These are phyloP conservation scores for Actinostola sp. DNA, from an alignment of 92 coral and sea anemone species.

Conservation along the genomic window DNA sequence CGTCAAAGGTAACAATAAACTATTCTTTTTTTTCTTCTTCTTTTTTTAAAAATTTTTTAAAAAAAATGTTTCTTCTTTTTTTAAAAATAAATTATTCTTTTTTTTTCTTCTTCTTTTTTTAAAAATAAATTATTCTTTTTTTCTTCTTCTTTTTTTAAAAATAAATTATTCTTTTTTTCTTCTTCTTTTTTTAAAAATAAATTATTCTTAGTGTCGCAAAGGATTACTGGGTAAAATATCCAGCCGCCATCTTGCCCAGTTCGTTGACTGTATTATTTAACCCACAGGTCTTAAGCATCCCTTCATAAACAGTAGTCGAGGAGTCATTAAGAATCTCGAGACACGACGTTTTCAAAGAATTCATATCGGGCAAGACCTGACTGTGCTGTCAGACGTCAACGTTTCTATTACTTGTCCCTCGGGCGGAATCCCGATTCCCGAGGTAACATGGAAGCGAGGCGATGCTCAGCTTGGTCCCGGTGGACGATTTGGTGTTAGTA, in stretches of 20 bases:
- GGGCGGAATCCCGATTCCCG: constrained; percentile 84
- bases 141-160: too few relatives aligned
- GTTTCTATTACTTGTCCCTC: constrained; percentile 80
- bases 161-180: too few relatives aligned
- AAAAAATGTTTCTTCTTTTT: not conserved
- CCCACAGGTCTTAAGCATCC: constrained; percentile 85
- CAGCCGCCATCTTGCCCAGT: too few relatives aligned
- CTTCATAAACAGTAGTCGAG: constrained; percentile 66
- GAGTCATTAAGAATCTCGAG: constrained; percentile 51
- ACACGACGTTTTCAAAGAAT: constrained; percentile 52
- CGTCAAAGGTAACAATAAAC: constrained; percentile 63
- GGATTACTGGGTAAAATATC: too few relatives aligned
- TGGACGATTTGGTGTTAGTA: constrained; percentile 34
- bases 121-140: too few relatives aligned
- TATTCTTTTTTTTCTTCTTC: not conserved
- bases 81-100: too few relatives aligned
- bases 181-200: too few relatives aligned
- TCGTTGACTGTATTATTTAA: too few relatives aligned
- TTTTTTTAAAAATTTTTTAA: not conserved
- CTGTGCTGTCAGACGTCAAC: constrained; percentile 67
- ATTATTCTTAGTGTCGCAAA: too few relatives aligned
- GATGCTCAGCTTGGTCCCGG: constrained; percentile 30
- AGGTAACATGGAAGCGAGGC: constrained; percentile 74
- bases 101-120: not conserved
- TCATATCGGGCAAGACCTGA: constrained; percentile 68